Conservation (phyloP, 2,113 vertebrate genomes). For the Lontra canadensis region DNA sequence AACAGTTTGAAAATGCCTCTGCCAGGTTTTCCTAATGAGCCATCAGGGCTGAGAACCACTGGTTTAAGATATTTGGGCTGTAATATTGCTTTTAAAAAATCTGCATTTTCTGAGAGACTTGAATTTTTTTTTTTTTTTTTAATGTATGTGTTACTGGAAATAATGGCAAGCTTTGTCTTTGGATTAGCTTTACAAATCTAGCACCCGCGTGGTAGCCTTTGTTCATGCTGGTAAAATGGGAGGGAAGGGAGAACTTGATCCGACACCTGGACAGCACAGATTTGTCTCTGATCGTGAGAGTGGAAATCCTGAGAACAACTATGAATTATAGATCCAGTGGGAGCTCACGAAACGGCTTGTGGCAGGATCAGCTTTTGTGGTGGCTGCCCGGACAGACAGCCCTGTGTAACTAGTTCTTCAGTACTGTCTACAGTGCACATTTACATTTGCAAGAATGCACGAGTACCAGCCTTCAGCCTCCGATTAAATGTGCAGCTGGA, state of each 20-base stretch:
- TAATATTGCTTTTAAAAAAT: background rate
- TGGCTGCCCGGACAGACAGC: background rate
- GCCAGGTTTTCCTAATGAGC: background rate
- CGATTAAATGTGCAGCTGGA: background rate
- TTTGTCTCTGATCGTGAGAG: conserved; percentile 38
- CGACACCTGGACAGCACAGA: background rate
- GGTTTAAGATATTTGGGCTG: background rate
- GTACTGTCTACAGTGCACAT: fast-evolving
- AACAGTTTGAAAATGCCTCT: background rate
- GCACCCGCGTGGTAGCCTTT: background rate
- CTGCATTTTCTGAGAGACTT: background rate
- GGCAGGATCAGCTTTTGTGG: background rate
- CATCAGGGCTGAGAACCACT: background rate
- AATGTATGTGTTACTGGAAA: background rate
- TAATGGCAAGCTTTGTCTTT: background rate
- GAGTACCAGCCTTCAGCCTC: background rate
- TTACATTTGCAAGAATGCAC: background rate
- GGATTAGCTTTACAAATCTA: background rate
- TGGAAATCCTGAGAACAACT: background rate
- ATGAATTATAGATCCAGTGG: background rate
- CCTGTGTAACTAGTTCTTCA: background rate
- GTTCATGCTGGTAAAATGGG: background rate
- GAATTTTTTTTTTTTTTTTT: background rate
- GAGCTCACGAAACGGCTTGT: background rate
- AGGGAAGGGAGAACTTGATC: background rate